Base-by-base conservation (phyloP, 2,113 vertebrate species). In the Ranitomeya variabilis region DNA sequence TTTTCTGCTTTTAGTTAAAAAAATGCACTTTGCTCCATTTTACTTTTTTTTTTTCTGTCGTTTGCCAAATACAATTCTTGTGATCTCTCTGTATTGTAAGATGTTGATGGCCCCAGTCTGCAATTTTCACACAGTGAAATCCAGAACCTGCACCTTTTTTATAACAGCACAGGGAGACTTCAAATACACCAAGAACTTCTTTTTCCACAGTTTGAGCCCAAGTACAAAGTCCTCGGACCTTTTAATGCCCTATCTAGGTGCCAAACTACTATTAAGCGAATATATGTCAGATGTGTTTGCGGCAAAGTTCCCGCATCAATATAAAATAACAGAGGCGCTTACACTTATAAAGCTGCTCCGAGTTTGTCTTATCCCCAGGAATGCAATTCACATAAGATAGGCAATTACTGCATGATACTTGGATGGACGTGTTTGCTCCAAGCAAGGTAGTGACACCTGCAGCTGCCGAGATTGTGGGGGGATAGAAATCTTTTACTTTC, bases 221-320 rank as follows among this genome's bases (percentile, higher is more conserved):
- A 71, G 62, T 31, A 87, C 26, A 80, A 87, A 80, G 86, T 37
- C 21, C 51, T 31, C 16, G 37, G 59, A 87, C 76, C 77, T 87
- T 80, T 87, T 51, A 80, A 71, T 31, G 71, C 19, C 12, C 26
- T 87, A 78, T 57, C 76, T 51, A 67, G 62, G 64, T 69, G 77
- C 69, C 62, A 80, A 67, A 54, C 51, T 23, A 57, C 62, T 80
- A 31, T 16, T 23, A 52, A 86, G 57, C 57, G 31, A 78, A 64
- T 14, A 51, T 26, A 16, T 10, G 85, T 45, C 55, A 62, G 37
- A 52, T 37, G 21, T 12, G 19, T 62, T 31, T 77, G 37, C 19
- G 15, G 21, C 57, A 21, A 64, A 21, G 62, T 31, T 60, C 71
- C 73, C 15, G 85, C 31, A 85, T 73, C 74, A 62, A 13, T 64